Percentiles rank a stretch among this genome's conserved stretches.
phyloP scores from a whole-genome alignment of 2,888 invertebrate species.

The Hoplodrina ambigua region DNA sequence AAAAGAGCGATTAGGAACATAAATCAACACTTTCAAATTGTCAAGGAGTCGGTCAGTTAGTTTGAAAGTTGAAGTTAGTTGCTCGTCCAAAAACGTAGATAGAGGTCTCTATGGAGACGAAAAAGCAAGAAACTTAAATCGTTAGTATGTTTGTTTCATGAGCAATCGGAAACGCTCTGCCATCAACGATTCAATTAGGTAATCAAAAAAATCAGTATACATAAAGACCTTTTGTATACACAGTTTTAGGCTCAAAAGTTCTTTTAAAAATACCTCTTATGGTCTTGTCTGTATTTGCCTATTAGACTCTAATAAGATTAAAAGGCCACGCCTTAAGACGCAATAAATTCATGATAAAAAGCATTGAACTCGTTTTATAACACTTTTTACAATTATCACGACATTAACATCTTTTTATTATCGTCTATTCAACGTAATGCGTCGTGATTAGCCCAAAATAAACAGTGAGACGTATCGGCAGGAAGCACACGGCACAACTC shows the following conservation, averaged over 20 bases:
- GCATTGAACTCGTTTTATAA: conserved; percentile 45
- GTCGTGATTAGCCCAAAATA: conserved; percentile 53
- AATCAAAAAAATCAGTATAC: not conserved
- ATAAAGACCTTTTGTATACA: not conserved
- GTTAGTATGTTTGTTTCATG: conserved; percentile 14
- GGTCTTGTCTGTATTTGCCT: too few relatives aligned
- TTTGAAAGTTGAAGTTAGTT: too few relatives aligned
- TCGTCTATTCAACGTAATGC: conserved; percentile 25
- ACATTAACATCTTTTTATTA: conserved; percentile 33
- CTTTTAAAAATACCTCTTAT: not conserved
- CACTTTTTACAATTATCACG: conserved; percentile 39
- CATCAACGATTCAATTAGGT: not conserved
- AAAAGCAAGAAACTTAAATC: not conserved
- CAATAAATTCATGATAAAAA: conserved; percentile 30
- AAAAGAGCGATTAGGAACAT: not conserved
- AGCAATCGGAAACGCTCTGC: not conserved
- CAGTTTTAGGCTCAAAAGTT: not conserved
- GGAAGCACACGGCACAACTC: conserved; percentile 44
- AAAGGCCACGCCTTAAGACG: conserved; percentile 17
- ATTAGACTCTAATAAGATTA: not conserved
- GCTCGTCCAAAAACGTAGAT: too few relatives aligned
- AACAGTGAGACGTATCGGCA: conserved; percentile 43
- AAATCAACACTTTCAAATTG: too few relatives aligned
- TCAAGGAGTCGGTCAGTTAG: too few relatives aligned
- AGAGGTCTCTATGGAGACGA: too few relatives aligned